Conservation (phyloP, 2,888 invertebrate genomes). For the Ligdia adustata region DNA sequence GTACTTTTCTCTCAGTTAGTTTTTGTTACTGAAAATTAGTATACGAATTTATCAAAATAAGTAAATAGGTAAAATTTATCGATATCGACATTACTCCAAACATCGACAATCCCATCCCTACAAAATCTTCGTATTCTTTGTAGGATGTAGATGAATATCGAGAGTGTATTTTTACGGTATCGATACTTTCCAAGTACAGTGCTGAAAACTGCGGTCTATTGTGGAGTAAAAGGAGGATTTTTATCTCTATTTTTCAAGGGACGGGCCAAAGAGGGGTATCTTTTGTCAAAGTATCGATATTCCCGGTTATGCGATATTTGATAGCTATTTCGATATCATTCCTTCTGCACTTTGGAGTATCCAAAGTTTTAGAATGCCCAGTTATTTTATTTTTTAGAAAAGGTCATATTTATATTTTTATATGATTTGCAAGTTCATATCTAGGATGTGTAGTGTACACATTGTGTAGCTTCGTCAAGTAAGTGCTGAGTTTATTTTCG, state of each 20-base stretch:
- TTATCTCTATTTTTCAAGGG: constrained; percentile 10
- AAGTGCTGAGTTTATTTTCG: no score
- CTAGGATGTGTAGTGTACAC: no score
- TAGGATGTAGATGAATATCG: constrained; percentile 12
- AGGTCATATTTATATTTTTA: not conserved
- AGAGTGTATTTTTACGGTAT: constrained; percentile 19
- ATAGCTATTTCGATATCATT: not conserved
- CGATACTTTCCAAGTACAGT: constrained; percentile 10
- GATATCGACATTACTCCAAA: constrained; percentile 1
- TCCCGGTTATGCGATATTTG: not conserved
- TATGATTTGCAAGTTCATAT: no score
- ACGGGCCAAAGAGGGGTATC: constrained; percentile 5
- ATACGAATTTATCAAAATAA: no score
- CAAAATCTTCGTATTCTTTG: no score
- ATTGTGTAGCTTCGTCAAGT: no score
- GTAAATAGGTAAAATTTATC: constrained; percentile 24
- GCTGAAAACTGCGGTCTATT: constrained; percentile 12
- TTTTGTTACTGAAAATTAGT: no score
- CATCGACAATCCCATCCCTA: constrained; percentile 9
- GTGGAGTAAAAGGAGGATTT: constrained; percentile 1
- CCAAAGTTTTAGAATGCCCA: no score
- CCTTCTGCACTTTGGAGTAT: no score
- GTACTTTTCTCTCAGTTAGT: no score
- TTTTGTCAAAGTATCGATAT: not conserved
- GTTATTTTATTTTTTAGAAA: not conserved